These are phyloP conservation scores for Carterocephalus palaemon DNA, from an alignment of 2,888 invertebrate genomes.

Conservation along the genomic window DNA sequence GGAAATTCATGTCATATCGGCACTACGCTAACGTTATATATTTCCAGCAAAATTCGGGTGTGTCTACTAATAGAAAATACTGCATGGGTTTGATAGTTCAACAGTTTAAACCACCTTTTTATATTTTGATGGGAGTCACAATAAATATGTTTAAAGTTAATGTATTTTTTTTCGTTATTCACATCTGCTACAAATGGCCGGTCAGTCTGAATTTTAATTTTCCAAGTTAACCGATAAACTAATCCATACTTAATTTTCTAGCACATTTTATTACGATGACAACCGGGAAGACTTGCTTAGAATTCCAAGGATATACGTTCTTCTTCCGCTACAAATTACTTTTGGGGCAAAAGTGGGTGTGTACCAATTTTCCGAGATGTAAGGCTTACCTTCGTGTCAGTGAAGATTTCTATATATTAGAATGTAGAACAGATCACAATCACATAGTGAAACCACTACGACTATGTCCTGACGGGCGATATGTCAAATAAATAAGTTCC, in stretches of 20 bases:
- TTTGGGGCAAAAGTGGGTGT: constrained; percentile 34
- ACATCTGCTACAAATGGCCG: no score
- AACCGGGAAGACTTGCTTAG: constrained; percentile 33
- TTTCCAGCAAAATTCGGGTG: no score
- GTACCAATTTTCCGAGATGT: constrained; percentile 37
- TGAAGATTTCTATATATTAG: constrained; percentile 35
- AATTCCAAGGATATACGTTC: constrained; percentile 36
- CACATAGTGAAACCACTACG: constrained; percentile 36
- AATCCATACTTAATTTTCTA: constrained; percentile 27
- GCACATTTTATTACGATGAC: constrained; percentile 30
- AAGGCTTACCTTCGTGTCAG: constrained; percentile 40
- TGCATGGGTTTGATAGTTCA: no score
- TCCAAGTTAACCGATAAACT: no score
- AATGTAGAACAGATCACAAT: constrained; percentile 32
- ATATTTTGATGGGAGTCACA: no score
- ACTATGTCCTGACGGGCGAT: constrained; percentile 40
- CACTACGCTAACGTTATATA: no score
- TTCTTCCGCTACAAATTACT: constrained; percentile 35
- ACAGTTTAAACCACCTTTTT: no score
- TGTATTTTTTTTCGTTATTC: no score
- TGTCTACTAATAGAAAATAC: no score
- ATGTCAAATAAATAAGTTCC: constrained; percentile 30
- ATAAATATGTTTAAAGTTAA: no score
- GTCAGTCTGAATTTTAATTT: no score
- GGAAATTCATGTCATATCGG: no score